Base-by-base conservation (phyloP, 2,797 vertebrate species). In the Chelmon rostratus region DNA sequence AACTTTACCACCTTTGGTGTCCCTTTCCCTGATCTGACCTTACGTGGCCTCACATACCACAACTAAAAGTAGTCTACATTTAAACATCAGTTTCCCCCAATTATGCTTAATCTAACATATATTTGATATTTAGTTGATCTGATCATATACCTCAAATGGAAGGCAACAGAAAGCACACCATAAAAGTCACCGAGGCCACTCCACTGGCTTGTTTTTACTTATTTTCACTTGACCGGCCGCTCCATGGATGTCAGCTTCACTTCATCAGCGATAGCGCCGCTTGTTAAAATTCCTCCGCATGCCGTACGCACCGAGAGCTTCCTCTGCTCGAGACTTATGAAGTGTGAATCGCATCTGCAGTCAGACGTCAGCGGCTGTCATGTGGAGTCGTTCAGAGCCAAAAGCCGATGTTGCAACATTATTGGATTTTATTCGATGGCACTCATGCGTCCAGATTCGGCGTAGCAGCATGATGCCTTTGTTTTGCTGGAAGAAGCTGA, bases 241-340 rank as follows among this genome's bases (percentile, higher is more conserved):
- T 70, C 57, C 19, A 23, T 72, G 68, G 63, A 76, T 70, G 87
- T 88, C 87, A 83, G 50, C 57, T 86, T 84, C 76, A 75, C 49
- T 88, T 67, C 67, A 86, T 89, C 87, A 76, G 63, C 63, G 23
- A 67, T 8, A n/a, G 57, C 38, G 49, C 52, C 31, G 78, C 84
- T 90, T 84, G 74, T 91, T 93, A 90, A 93, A 67, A 92, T 90
- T 89, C 90, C 87, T 88, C 67, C 72, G 64, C 73, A 64, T 28
- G 25, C 78, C 71, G 42, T 7, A 44, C 40, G 64, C 19, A 73
- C 53, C 56, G 11, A 76, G 69, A 42, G 16, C 47, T 40, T 69
- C 8, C 11, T 40, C 37, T 6, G n/a, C 38, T 61, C 44, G 31
- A 46, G n/a, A 81, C 23, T 52, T 8, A 23, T 31, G 23, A 46